Evolutionary conservation across 30 jellyfish, hydroid and myxozoan species (phyloP), one percentile per base, ranked within the genome.

Genomic region (Cassiopea andromeda): DNA sequence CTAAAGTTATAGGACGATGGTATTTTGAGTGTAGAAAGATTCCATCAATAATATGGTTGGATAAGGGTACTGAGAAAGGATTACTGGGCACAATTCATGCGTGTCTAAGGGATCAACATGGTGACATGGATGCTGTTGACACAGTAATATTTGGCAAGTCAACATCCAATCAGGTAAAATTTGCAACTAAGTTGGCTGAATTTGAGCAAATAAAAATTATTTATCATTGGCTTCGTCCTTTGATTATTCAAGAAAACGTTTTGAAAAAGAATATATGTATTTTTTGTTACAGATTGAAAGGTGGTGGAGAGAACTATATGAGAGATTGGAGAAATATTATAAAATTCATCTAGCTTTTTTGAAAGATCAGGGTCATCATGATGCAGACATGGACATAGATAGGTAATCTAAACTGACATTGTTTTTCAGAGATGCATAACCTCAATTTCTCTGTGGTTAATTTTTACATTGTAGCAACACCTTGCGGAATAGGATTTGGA

Each of bases 41-140:
- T 60, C 89, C 97, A 16, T n/a, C 61, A 17, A 3, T 14, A 1
- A 64, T 78, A 18, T 14, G 89, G 1, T 17, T 79, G 81, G 96
- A 89, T 60, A 84, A 64, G 43, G 97, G 97, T 4, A 91, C 92
- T 7, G 94, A 91, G 66, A 85, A 92, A 27, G 89, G 92, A 7
- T 64, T 43, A 49, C 64, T 91, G 91, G 82, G 88, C 19, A 71
- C 96, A 75, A 87, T 61, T 64, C 94, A 76, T 77, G 94, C 90
- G n/a, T 77, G 7, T 69, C 57, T 87, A 19, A 60, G 83, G 19
- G 76, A 70, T 75, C 67, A 75, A 73, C 89, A 50, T 43, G 89
- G 89, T 54, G 89, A 77, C 76, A 16, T 57, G 82, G 58, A 45
- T 48, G 78, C 92, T 70, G 19, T 75, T 72, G 94, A 87, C 43